phyloP scores from a whole-genome alignment of 1,140 invertebrate genomes.

The Drosophila kepulauana region DNA sequence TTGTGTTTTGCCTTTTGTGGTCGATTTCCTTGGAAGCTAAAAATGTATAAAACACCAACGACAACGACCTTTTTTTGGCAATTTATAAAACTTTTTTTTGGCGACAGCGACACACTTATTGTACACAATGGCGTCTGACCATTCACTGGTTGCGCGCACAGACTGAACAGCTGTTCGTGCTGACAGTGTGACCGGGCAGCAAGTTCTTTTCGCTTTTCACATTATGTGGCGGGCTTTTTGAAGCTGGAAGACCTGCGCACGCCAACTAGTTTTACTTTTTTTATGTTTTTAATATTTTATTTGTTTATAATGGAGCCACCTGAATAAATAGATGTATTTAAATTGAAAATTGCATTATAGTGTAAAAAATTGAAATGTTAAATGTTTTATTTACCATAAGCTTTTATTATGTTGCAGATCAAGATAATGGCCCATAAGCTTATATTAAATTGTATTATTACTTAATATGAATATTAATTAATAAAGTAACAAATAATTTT shows the following conservation, averaged over 20 bases:
- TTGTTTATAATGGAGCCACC: too few relatives aligned
- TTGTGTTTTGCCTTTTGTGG: conserved; percentile 39
- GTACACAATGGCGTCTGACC: conserved; percentile 51
- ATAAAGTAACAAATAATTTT: too few relatives aligned
- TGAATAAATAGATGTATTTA: too few relatives aligned
- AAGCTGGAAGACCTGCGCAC: neutral
- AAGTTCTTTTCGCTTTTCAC: neutral
- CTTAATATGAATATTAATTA: too few relatives aligned
- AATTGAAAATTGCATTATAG: too few relatives aligned
- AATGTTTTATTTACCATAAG: too few relatives aligned
- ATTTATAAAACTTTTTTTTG: conserved; percentile 48
- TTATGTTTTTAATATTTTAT: too few relatives aligned
- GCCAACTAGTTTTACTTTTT: too few relatives aligned
- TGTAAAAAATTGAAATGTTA: too few relatives aligned
- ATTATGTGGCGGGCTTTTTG: neutral
- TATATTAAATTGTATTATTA: too few relatives aligned
- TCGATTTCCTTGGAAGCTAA: conserved; percentile 43
- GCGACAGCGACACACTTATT: conserved; percentile 51
- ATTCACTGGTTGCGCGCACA: conserved; percentile 36
- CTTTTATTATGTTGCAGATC: too few relatives aligned
- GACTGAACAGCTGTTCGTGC: conserved; percentile 29
- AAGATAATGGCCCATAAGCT: too few relatives aligned
- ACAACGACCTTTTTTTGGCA: conserved; percentile 37
- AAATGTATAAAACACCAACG: conserved; percentile 42
- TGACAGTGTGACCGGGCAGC: conserved; percentile 11